phyloP scores from a whole-genome alignment of 2,113 vertebrate genomes.

The Halichoerus grypus region DNA sequence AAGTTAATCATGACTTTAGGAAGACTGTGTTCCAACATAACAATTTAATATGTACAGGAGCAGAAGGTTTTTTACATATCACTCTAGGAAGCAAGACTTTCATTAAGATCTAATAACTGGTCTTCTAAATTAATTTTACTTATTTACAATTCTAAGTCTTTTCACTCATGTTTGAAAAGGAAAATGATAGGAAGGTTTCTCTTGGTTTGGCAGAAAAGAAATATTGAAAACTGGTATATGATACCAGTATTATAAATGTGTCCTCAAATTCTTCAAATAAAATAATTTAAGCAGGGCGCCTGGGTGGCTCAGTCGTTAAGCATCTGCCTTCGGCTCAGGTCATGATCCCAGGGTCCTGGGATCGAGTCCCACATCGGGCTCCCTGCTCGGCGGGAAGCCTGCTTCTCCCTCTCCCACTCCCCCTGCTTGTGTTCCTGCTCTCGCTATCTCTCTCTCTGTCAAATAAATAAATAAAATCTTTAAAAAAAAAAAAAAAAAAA shows the following conservation, averaged over 20 bases:
- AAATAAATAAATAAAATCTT: no score
- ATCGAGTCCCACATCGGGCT: no score
- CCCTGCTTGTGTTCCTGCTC: no score
- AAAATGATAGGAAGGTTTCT: not conserved
- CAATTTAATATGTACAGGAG: not conserved
- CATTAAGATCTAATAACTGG: not conserved
- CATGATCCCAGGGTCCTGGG: no score
- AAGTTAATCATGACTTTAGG: not conserved
- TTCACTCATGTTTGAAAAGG: not conserved
- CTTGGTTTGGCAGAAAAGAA: not conserved
- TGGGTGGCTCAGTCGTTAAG: no score
- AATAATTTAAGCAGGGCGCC: conserved; percentile 12
- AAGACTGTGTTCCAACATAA: not conserved
- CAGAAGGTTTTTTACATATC: not conserved
- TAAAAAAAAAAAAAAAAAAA: no score
- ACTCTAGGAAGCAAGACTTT: conserved; percentile 17
- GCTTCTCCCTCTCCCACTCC: no score
- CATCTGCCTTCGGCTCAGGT: no score
- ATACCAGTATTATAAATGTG: not conserved
- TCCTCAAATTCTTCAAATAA: conserved; percentile 34
- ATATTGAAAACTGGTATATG: not conserved
- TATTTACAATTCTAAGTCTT: conserved; percentile 41
- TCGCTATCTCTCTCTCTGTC: no score
- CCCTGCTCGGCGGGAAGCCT: no score
- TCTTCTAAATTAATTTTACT: conserved; percentile 26